Evolutionary conservation across 2,113 vertebrate species (phyloP).

Genomic region (Otolemur garnettii): DNA sequence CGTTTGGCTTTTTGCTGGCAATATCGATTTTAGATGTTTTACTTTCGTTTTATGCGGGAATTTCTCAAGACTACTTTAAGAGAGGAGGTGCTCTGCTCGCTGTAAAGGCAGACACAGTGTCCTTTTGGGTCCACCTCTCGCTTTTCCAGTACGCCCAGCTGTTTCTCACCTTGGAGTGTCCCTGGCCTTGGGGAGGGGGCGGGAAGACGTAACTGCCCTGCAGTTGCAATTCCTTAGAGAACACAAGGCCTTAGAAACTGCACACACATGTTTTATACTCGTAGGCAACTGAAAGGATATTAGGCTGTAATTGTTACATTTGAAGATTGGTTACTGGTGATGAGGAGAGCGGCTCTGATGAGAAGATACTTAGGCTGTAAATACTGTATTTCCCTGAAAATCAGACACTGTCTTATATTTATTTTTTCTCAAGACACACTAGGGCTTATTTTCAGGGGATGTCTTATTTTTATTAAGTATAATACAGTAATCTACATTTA

Average conservation of each 20-base stretch:
- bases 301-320: not conserved
- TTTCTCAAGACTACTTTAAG: slow-evolving; percentile 3
- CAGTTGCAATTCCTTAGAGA: slow-evolving; percentile 29
- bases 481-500: no score
- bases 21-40: not conserved
- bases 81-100: rapidly evolving
- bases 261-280: not conserved
- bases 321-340: not conserved
- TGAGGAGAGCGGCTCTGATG: not conserved
- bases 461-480: no score
- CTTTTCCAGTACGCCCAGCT: not conserved
- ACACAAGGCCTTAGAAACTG: not conserved
- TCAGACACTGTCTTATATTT: no score
- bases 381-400: no score
- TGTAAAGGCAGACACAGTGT: not conserved
- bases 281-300: not conserved
- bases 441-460: no score
- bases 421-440: no score
- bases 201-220: not conserved
- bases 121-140: not conserved
- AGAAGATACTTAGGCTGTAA: not conserved
- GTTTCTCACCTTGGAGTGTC: not conserved
- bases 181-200: not conserved
- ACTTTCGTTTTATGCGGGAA: not conserved
- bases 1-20: not conserved